These are phyloP conservation scores for Bradypodion ventrale DNA, from an alignment of 2,797 vertebrate genomes.

Conservation along the genomic window DNA sequence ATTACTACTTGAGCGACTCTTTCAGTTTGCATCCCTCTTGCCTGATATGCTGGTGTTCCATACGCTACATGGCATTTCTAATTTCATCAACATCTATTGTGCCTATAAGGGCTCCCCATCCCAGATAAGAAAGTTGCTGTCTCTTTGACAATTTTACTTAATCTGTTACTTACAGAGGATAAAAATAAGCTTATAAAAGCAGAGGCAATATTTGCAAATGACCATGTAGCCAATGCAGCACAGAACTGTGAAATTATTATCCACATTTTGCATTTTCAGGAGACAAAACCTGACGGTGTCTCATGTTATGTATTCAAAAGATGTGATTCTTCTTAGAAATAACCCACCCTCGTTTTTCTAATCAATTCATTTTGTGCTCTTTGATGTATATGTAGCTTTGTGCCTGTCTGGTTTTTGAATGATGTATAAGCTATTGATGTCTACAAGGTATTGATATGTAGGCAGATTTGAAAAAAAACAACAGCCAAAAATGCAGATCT, in stretches of 20 bases:
- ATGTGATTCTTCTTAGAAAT: conserved; percentile 2
- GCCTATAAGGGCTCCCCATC: not conserved
- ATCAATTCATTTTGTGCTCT: conserved; percentile 37
- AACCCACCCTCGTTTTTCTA: not conserved
- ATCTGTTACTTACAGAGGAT: not conserved
- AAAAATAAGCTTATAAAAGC: not conserved
- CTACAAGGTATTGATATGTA: conserved; percentile 41
- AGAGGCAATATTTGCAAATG: not conserved
- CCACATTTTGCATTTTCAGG: not conserved
- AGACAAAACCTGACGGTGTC: not conserved
- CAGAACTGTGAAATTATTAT: not conserved
- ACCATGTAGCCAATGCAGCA: not conserved
- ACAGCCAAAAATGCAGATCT: conserved; percentile 21
- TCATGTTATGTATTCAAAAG: conserved; percentile 35
- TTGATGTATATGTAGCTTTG: conserved; percentile 41
- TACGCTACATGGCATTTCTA: not conserved
- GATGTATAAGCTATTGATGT: conserved; percentile 22
- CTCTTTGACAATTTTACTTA: not conserved
- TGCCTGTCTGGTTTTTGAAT: conserved; percentile 19
- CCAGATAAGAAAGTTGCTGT: not conserved
- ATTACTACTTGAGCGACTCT: not conserved
- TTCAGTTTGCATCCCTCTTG: not conserved
- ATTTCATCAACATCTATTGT: not conserved
- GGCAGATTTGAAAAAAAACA: conserved; percentile 35
- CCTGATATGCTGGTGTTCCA: not conserved